Evolutionary conservation across 2,113 vertebrate genomes (phyloP).

Genomic region (Oenanthe oenanthe): DNA sequence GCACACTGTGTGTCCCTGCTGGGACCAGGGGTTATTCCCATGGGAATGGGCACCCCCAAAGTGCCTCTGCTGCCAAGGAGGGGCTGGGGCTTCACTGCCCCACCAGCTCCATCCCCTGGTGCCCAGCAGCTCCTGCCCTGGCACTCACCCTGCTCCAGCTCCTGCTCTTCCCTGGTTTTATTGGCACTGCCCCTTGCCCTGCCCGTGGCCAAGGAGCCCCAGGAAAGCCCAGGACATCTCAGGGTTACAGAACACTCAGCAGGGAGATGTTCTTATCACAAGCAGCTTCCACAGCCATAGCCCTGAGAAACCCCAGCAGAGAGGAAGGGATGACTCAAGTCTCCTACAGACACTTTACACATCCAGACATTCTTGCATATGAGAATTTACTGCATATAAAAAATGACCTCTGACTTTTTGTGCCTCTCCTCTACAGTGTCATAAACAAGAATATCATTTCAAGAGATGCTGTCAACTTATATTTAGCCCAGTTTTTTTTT

Average conservation of each 20-base stretch:
- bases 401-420: constrained; percentile 71
- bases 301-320: constrained; percentile 51
- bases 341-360: constrained; percentile 38
- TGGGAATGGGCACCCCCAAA: not conserved
- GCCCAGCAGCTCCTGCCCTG: not conserved
- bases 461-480: constrained; percentile 67
- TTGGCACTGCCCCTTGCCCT: too few relatives aligned
- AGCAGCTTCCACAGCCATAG: constrained; percentile 22
- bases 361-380: constrained; percentile 59
- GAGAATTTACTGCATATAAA: constrained; percentile 41
- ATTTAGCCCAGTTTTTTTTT: constrained; percentile 45
- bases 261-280: constrained; percentile 39
- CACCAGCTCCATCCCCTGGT: rapidly evolving
- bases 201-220: not conserved
- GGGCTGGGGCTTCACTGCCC: not conserved
- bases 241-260: not conserved
- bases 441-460: constrained; percentile 65
- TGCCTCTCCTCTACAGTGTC: constrained; percentile 66
- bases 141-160: rapidly evolving
- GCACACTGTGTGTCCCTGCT: not conserved
- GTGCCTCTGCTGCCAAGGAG: rapidly evolving
- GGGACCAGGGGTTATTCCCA: too few relatives aligned
- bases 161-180: rapidly evolving
- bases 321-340: constrained; percentile 44
- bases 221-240: not conserved